These are phyloP conservation scores for Apostichopus californicus DNA, from an alignment of 35 echinoderm and acorn worm genomes.

Conservation along the genomic window DNA sequence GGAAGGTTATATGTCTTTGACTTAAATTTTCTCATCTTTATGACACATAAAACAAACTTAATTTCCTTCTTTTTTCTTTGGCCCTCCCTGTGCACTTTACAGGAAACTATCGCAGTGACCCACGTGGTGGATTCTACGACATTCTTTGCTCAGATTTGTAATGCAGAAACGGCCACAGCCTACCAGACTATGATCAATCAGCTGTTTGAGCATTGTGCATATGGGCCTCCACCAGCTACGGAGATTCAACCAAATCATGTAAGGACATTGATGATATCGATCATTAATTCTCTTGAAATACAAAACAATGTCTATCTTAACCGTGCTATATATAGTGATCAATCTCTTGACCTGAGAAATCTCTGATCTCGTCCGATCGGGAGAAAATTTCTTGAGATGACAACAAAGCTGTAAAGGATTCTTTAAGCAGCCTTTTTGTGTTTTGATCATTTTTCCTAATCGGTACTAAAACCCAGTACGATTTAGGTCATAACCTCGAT, in stretches of 20 bases:
- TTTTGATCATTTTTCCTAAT: no score
- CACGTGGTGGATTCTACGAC: constrained; percentile 37
- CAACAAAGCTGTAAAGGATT: no score
- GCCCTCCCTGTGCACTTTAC: neutral
- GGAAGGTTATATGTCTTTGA: neutral
- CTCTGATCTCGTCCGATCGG: no score
- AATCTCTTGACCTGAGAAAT: no score
- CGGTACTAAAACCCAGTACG: no score
- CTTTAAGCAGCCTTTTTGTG: no score
- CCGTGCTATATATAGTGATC: no score
- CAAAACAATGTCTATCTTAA: no score
- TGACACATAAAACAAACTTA: neutral
- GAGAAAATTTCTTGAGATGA: no score
- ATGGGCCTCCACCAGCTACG: neutral
- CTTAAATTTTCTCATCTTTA: neutral
- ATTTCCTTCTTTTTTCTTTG: neutral
- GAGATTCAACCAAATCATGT: constrained; percentile 48
- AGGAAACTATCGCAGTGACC: constrained; percentile 47
- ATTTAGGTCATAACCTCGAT: no score
- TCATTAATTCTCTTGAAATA: no score
- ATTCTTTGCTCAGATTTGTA: constrained; percentile 47
- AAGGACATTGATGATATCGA: neutral
- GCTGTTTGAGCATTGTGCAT: constrained; percentile 34
- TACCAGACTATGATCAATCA: constrained; percentile 51
- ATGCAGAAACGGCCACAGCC: constrained; percentile 22